Conservation (phyloP, 2,113 vertebrate genomes). For the Chionis minor region DNA sequence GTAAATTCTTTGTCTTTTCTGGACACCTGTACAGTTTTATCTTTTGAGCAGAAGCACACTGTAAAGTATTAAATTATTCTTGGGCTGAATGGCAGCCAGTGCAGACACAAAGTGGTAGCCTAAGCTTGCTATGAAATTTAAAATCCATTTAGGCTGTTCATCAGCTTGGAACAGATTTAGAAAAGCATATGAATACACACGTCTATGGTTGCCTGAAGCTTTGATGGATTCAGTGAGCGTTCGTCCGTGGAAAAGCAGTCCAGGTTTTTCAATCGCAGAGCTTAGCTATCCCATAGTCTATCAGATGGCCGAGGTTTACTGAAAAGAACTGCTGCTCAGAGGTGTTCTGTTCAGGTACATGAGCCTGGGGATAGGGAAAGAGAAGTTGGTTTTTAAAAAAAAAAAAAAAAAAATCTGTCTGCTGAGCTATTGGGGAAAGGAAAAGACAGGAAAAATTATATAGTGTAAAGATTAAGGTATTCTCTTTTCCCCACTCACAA, state of each 20-base stretch:
- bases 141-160: constrained; percentile 64
- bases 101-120: constrained; percentile 33
- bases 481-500: not conserved
- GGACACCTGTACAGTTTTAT: not conserved
- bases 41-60: not conserved
- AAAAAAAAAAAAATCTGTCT: not conserved
- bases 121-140: constrained; percentile 58
- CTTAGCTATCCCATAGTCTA: not conserved
- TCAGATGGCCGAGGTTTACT: not conserved
- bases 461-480: not conserved
- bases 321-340: not conserved
- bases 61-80: constrained; percentile 42
- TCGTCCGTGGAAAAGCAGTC: constrained; percentile 3
- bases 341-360: not conserved
- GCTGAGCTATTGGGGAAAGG: not conserved
- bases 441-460: not conserved
- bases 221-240: constrained; percentile 19
- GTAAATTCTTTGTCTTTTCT: constrained; percentile 22
- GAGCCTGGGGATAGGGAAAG: not conserved
- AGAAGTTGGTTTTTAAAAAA: not conserved
- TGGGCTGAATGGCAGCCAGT: constrained; percentile 14
- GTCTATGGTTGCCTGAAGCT: constrained; percentile 25
- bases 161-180: constrained; percentile 67
- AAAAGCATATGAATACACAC: constrained; percentile 42
- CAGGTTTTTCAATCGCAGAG: not conserved